Evolutionary conservation across 2,113 vertebrate species (phyloP), one percentile per base, ranked within the genome.

Genomic region (Onychostoma macrolepis): DNA sequence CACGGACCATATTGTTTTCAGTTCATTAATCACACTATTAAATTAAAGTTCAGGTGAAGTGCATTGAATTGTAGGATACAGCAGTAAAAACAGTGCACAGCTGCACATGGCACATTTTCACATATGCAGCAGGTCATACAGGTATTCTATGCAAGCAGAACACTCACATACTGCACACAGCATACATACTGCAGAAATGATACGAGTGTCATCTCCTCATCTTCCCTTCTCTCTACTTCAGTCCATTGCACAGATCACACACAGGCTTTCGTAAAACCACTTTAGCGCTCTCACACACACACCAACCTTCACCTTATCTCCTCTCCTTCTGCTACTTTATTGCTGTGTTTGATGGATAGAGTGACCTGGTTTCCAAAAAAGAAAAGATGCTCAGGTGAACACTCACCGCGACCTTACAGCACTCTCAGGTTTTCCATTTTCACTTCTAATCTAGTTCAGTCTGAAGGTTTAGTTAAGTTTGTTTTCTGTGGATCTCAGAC

Each of bases 301-400:
- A 72, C 30, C 61, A 69, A 75, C 78, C 67, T 80, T 61, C 76
- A 50, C 53, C 80, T 80, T 48, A 43, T 82, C 86, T 76, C 36
- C 28, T n/a, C 79, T 78, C 84, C 41, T 78, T 79, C 74, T 85
- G 84, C 15, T 67, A 50, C 58, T 79, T 50, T 79, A 78, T 78
- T 63, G 28, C 36, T 17, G 38, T 48, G 84, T 50, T 33, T 79
- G 74, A 85, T 81, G 74, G 84, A 76, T 78, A 65, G 58, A 85
- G 84, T 81, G 79, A 81, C 79, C 79, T 81, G 58, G 36, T 65
- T 81, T 81, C 79, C 58, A 65, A 65, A 81, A 81, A 81, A 81
- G 79, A 81, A 79, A 81, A 81, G 79, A 65, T 45, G 79, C n/a
- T 81, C 79, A 81, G 79, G 79, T 81, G 58, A 81, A 65, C 30